Conservation (phyloP, 2,113 vertebrate species). For the Phaethon lepturus region DNA sequence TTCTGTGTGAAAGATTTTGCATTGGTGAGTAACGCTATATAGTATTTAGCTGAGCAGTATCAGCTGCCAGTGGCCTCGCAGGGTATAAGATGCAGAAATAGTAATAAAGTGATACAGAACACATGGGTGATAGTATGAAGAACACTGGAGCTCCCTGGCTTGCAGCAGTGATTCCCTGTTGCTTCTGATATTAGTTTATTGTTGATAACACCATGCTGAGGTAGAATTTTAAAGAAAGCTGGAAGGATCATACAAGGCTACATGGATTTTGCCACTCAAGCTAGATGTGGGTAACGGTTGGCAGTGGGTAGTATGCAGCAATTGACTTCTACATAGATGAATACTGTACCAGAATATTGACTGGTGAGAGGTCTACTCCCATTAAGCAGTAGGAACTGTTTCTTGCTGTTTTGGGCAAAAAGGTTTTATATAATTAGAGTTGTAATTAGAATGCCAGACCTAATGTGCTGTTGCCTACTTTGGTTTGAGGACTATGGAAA, state of each 20-base stretch:
- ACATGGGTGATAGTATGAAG: not conserved
- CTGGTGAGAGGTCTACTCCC: slow-evolving; percentile 42
- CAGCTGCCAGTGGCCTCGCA: not conserved
- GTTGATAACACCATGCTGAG: not conserved
- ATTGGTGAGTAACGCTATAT: not conserved
- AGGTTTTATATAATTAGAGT: slow-evolving; percentile 58
- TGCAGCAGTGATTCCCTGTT: not conserved
- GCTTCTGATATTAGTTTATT: slow-evolving; percentile 26
- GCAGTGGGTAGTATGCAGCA: slow-evolving; percentile 26
- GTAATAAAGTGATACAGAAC: not conserved
- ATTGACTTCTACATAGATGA: slow-evolving; percentile 62
- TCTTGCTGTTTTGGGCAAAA: slow-evolving; percentile 66
- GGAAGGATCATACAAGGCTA: not conserved
- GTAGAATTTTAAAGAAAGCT: slow-evolving; percentile 35
- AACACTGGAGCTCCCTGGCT: not conserved
- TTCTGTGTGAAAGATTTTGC: not conserved
- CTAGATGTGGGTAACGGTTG: slow-evolving; percentile 44
- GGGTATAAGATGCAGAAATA: not conserved
- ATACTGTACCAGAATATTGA: slow-evolving; percentile 25
- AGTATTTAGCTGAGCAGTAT: not conserved
- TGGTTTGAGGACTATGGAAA: slow-evolving; percentile 42
- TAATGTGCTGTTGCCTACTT: slow-evolving; percentile 67
- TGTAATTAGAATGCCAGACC: slow-evolving; percentile 72
- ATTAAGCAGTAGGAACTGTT: slow-evolving; percentile 70
- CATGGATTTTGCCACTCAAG: slow-evolving; percentile 1